Conservation (phyloP, 1,140 invertebrate species). For the Trachymyrmex cornetzi region DNA sequence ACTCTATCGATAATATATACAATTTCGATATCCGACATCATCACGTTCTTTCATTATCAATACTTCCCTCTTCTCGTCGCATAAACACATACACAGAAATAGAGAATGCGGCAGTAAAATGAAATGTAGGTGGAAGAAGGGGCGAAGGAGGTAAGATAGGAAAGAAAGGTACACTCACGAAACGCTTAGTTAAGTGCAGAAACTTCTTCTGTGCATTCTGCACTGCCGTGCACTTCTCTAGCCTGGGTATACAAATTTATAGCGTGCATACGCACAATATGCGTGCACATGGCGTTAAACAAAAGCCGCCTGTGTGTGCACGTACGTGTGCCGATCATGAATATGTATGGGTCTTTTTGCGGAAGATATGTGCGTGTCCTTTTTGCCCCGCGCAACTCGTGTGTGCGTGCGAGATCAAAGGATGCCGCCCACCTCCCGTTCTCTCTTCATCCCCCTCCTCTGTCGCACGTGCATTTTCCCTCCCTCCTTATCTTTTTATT, state of each 20-base stretch:
- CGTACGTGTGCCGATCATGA: conserved; percentile 70
- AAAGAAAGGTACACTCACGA: conserved; percentile 54
- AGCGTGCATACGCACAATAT: conserved; percentile 78
- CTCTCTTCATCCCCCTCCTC: conserved; percentile 58
- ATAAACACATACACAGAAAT: neutral
- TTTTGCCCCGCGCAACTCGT: conserved; percentile 62
- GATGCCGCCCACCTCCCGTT: conserved; percentile 67
- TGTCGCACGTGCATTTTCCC: conserved; percentile 1
- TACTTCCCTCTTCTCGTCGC: neutral
- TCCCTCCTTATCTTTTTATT: neutral
- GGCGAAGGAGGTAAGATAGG: neutral
- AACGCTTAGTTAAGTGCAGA: conserved; percentile 75
- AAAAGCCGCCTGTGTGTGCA: conserved; percentile 66
- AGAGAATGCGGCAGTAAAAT: conserved; percentile 35
- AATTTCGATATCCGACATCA: conserved; percentile 35
- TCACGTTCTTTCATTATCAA: conserved; percentile 54
- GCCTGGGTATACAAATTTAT: conserved; percentile 74
- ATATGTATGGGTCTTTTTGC: conserved; percentile 75
- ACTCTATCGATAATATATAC: neutral
- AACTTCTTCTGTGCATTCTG: conserved; percentile 75
- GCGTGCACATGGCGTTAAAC: conserved; percentile 75
- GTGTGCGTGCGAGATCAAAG: conserved; percentile 76
- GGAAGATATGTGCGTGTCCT: conserved; percentile 76
- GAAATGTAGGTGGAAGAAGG: neutral
- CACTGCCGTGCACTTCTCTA: conserved; percentile 55